Base-by-base conservation (phyloP, 1,140 invertebrate species). In the Manduca sexta region DNA sequence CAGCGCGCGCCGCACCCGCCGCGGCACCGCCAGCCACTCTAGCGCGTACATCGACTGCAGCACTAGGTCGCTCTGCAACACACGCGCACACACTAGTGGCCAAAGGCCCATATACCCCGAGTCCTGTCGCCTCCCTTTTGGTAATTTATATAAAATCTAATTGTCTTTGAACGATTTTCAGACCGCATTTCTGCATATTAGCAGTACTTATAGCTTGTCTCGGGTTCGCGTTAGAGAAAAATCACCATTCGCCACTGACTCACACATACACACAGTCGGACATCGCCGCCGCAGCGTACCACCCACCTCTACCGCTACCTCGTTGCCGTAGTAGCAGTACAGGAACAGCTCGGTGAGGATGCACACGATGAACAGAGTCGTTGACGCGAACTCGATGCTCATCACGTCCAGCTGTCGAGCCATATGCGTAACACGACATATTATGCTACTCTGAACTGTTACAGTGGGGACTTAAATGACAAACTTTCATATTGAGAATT, bases 311-410 rank as follows among this genome's bases (percentile, higher is more conserved):
- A 67, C 66, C 1, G 66, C 68, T 1, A 84, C 68, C 34, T 79
- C 78, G 46, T 80, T 83, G 0, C 81, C 78, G 40, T 67, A 81
- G 50, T 74, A 83, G 40, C 81, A 84, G 47, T 78, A 84, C n/a
- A 81, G 60, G 26, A 80, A 77, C 13, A 84, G 52, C 52, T 84
- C 78, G 2, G 62, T 76, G 2, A 84, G 63, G 47, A 84, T 82
- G 45, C 79, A 83, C 7, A 51, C 26, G n/a, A 81, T 72, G 61
- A 81, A 84, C 16, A 81, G 62, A 1, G 59, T 49, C 63, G 73
- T 83, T 0, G 81, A 83, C 2, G 67, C 66, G 14, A 83, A 83
- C 49, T 84, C 77, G 16, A 83, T 50, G 51, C 72, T 78, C 30
- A 74, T 26, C 8, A 74, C 49, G 21, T 54, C 63, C 34, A 82